Evolutionary conservation across 2,888 invertebrate species (phyloP), one percentile per base, ranked within the genome.

Genomic region (Drosophila anceps): DNA sequence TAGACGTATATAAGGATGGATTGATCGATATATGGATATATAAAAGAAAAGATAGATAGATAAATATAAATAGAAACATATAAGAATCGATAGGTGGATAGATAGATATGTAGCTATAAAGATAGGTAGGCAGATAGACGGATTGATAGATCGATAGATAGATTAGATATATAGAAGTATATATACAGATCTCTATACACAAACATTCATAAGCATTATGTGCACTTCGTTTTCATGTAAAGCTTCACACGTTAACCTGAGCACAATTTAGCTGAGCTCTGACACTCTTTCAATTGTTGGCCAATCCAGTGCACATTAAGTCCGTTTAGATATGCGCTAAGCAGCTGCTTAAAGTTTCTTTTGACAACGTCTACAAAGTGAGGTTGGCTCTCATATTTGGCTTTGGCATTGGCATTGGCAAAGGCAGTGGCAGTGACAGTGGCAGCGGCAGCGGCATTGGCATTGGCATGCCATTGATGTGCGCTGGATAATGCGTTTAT

Each of bases 401-500:
- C 53, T 3, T n/a, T 39, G 43, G 27, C 54, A 18, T 33, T 50
- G 24, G 4, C 35, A 15, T 8, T 15, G 24, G 15, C 46, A 15
- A 0, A n/a, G 48, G 24, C 79, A 76, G 74, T 75, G 73, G 73
- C n/a, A n/a, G n/a, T n/a, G n/a, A n/a, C n/a, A n/a, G n/a, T n/a
- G n/a, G n/a, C n/a, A n/a, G n/a, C n/a, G n/a, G n/a, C 75, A 87
- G 74, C 74, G 46, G 46, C 46, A 29, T n/a, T 31, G 50, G 20
- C 80, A 85, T 79, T 76, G 73, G 81, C 75, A 85, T 87, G 72
- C 90, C 78, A 54, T 60, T 69, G 71, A 76, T 82, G 84, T 80
- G 73, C 78, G 78, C 59, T 54, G 73, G 86, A 76, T 90, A 88
- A 87, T 87, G 86, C 86, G 86, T 90, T 88, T 87, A 90, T 90